Conservation (phyloP, 2,797 vertebrate genomes). For the Synaphobranchus kaupii region DNA sequence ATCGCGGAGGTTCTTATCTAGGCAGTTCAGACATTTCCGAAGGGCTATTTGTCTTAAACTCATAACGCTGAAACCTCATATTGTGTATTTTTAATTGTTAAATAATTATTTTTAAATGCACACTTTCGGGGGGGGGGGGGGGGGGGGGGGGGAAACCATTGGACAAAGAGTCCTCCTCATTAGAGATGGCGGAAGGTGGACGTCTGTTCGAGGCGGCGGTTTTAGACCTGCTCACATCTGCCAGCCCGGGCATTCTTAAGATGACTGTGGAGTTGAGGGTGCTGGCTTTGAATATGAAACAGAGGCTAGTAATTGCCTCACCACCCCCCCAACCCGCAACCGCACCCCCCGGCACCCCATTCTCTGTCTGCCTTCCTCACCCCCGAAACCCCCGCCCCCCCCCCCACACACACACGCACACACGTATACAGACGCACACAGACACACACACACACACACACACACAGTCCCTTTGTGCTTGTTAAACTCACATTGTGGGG, state of each 20-base stretch:
- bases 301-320: conserved; percentile 34
- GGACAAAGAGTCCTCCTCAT: background rate
- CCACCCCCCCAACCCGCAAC: conserved; percentile 34
- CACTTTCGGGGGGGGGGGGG: background rate
- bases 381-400: background rate
- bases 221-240: conserved; percentile 19
- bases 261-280: background rate
- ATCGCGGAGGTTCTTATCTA: too few relatives aligned
- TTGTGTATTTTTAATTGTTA: background rate
- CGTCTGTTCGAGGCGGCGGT: background rate
- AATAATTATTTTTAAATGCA: too few relatives aligned
- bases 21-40: background rate
- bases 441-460: conserved; percentile 19
- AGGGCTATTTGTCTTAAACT: background rate
- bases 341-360: background rate
- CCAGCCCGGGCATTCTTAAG: background rate
- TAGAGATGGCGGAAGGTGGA: background rate
- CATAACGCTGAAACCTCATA: background rate
- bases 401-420: background rate
- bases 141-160: background rate
- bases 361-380: conserved; percentile 37
- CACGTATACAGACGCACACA: background rate
- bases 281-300: conserved; percentile 28
- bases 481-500: conserved; percentile 63
- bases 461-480: conserved; percentile 56